Conservation (phyloP, 2,113 vertebrate species). For the Noctilio leporinus region DNA sequence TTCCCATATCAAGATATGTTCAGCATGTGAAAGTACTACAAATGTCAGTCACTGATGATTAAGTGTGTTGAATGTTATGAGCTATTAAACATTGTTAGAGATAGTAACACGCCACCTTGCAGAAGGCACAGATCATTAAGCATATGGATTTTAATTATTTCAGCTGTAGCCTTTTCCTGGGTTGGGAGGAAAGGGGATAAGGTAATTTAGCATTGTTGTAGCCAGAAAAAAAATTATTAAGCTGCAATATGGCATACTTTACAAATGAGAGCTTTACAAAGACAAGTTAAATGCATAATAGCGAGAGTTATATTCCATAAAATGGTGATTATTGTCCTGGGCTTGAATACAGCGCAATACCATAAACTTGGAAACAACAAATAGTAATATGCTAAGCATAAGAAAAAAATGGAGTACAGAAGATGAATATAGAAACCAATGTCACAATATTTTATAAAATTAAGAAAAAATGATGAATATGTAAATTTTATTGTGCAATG, state of each 20-base stretch:
- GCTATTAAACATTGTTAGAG: constrained; percentile 45
- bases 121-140: constrained; percentile 68
- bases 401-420: not conserved
- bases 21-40: constrained; percentile 21
- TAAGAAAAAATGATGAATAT: not conserved
- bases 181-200: constrained; percentile 16
- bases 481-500: not conserved
- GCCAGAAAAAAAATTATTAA: constrained; percentile 44
- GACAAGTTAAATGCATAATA: constrained; percentile 24
- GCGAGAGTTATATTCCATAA: not conserved
- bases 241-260: not conserved
- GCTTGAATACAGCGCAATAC: not conserved
- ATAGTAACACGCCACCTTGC: constrained; percentile 33
- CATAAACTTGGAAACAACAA: not conserved
- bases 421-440: not conserved
- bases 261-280: constrained; percentile 33
- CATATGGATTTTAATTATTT: constrained; percentile 74
- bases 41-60: constrained; percentile 57
- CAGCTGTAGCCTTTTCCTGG: constrained; percentile 51
- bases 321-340: not conserved
- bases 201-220: constrained; percentile 16
- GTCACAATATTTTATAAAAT: not conserved
- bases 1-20: not conserved
- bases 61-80: constrained; percentile 50
- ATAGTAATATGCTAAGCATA: not conserved